Percentiles rank a stretch among this genome's conserved stretches.
phyloP scores from a whole-genome alignment of 2,797 vertebrate genomes.

The Numenius phaeopus region DNA sequence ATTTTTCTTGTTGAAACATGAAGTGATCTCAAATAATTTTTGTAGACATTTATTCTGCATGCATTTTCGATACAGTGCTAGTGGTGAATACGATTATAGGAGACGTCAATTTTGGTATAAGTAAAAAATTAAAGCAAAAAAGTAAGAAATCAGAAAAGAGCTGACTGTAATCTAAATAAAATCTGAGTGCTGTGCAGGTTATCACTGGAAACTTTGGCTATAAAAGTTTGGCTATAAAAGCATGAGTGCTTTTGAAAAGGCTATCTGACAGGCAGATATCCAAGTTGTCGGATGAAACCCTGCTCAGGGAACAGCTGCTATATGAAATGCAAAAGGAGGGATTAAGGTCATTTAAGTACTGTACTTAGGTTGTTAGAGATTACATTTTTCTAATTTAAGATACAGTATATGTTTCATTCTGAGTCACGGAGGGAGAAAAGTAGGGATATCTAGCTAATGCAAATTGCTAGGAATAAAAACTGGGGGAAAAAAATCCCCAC shows the following conservation, averaged over 20 bases:
- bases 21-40: not conserved
- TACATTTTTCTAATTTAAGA: slow-evolving; percentile 41
- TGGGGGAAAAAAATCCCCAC: not conserved
- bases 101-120: not conserved
- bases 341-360: slow-evolving; percentile 23
- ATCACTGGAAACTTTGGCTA: not conserved
- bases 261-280: not conserved
- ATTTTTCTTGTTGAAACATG: not conserved
- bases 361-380: slow-evolving; percentile 24
- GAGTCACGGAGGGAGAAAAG: not conserved
- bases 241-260: not conserved
- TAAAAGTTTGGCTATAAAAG: not conserved
- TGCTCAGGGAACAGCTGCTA: not conserved
- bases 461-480: slow-evolving; percentile 33
- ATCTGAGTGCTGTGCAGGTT: not conserved
- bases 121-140: not conserved
- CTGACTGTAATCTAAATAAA: not conserved
- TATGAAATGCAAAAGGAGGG: not conserved
- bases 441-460: slow-evolving; percentile 19
- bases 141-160: not conserved
- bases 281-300: not conserved
- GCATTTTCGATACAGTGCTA: accelerated
- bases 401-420: slow-evolving; percentile 5
- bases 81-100: not conserved
- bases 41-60: not conserved